A percentile compares a stretch with the other conserved stretches of the same genome.
Evolutionary conservation across 1,140 invertebrate species (phyloP).

Genomic region (Olivierus martensii): DNA sequence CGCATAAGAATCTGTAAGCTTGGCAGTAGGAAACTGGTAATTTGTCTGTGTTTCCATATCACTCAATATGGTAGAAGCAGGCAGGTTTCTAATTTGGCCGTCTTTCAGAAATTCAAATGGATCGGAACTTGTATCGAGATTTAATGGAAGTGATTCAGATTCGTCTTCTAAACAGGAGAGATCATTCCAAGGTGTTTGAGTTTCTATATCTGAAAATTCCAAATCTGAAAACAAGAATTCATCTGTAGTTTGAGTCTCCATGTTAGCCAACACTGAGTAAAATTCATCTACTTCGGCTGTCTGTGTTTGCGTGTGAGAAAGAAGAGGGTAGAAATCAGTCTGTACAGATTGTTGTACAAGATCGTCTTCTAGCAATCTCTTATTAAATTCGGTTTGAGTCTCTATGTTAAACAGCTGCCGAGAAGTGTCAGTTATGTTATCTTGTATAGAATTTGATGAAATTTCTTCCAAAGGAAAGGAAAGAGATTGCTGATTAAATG

Average conservation of each 20-base stretch:
- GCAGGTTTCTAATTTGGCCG: neutral
- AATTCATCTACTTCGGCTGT: neutral
- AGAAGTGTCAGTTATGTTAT: no score
- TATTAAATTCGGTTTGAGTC: no score
- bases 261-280: neutral
- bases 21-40: neutral
- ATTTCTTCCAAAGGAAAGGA: no score
- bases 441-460: no score
- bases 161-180: conserved; percentile 11
- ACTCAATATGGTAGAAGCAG: neutral
- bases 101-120: conserved; percentile 4
- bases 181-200: conserved; percentile 18
- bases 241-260: conserved; percentile 16
- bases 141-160: conserved; percentile 7
- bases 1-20: conserved; percentile 11
- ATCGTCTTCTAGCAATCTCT: no score
- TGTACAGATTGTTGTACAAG: no score
- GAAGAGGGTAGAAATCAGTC: no score
- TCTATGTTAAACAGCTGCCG: no score
- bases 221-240: conserved; percentile 15
- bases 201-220: conserved; percentile 17
- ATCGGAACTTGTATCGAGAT: neutral
- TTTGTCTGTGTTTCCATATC: conserved; percentile 11
- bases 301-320: no score
- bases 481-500: no score